Base-by-base conservation (phyloP, 2,888 invertebrate genomes). In the Temnothorax rugatulus region DNA sequence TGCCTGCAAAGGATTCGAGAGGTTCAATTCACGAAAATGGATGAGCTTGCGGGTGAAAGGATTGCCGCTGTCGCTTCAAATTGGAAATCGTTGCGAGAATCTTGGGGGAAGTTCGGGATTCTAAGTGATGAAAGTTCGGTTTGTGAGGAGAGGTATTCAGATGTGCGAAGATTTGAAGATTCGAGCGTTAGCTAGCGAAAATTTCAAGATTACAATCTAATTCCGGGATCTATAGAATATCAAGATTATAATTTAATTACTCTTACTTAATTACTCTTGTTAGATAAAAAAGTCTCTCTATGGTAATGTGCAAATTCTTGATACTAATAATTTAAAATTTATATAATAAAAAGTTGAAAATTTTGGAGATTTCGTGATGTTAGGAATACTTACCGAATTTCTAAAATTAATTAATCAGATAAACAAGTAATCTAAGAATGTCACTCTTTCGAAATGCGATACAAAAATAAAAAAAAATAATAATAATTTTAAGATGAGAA, bases 1-100 rank as follows among this genome's bases (percentile, higher is more conserved):
- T 95, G 0, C 97, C 95, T 75, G 90, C 54, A 54, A 61, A 77
- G 5, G n/a, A 77, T 69, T 38, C 41, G 52, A 68, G 25, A 68
- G 21, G 11, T 47, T 76, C 21, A 52, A 66, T 76, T 76, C 4
- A 52, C 38, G 47, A 38, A 77, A 29, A 68, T 41, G 41, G 29
- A 69, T 41, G 41, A 41, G 21, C 15, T 5, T 4, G 47, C 38
- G 21, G 38, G 21, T 8, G 15, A 61, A 47, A 61, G 52, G 34
- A 63, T 21, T 38, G 54, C 50, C 50, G 69, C 18, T 34, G n/a
- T 59, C 1, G 52, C 9, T 21, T 21, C 9, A 25, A 59, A 41
- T 18, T 73, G 25, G 73, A 73, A 38, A 54, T 54, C 38, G 69
- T 38, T 38, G 18, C 11, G 21, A 4, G 15, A 54, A 54, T 25